Evolutionary conservation across 2,797 vertebrate species (phyloP).

Genomic region (Nasua narica): DNA sequence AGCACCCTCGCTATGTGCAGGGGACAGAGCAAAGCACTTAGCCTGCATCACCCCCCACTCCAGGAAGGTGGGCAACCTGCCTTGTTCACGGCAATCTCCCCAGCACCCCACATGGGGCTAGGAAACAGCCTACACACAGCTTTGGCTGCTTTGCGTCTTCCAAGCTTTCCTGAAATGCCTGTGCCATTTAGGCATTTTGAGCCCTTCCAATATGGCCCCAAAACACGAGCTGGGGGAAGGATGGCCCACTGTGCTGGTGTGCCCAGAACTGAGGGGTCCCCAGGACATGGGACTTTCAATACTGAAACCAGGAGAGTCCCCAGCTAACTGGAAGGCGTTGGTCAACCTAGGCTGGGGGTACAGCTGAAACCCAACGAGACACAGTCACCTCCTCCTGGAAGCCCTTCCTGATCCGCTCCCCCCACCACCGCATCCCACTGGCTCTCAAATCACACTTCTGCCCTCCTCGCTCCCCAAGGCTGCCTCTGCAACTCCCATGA

Average conservation of each 20-base stretch:
- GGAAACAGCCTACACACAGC: fast-evolving
- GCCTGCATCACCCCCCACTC: neutral
- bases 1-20: fast-evolving
- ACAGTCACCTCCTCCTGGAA: neutral
- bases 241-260: neutral
- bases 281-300: neutral
- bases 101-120: neutral
- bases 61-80: neutral
- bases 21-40: neutral
- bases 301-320: neutral
- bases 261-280: neutral
- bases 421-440: too few species aligned
- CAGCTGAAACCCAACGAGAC: neutral
- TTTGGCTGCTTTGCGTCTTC: neutral
- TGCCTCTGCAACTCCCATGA: neutral
- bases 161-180: neutral
- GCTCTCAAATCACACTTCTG: neutral
- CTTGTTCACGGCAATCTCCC: fast-evolving
- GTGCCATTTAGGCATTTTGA: neutral
- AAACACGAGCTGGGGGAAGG: neutral
- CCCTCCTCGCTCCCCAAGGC: neutral
- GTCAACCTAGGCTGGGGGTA: neutral
- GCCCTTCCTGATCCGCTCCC: neutral
- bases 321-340: neutral
- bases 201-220: neutral